phyloP scores from a whole-genome alignment of 1,140 invertebrate species.

The Spodoptera litura region DNA sequence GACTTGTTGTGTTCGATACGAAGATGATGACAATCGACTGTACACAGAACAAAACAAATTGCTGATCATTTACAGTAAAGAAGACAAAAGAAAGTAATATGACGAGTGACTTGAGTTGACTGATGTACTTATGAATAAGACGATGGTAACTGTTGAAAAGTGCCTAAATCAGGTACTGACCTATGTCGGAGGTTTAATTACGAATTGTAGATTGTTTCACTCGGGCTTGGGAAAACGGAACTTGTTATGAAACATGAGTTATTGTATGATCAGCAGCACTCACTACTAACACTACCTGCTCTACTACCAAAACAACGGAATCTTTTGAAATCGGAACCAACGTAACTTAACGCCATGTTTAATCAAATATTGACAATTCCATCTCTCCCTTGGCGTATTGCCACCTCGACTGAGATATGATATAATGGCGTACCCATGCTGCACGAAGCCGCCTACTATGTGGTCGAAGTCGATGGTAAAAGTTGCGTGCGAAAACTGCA shows the following conservation, averaged over 20 bases:
- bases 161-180: conserved; percentile 13
- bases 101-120: too few species aligned
- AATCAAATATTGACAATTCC: not conserved
- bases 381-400: not conserved
- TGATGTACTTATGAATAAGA: too few species aligned
- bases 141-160: conserved; percentile 3
- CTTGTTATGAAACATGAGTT: conserved; percentile 12
- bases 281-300: too few species aligned
- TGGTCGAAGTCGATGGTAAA: too few species aligned
- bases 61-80: too few species aligned
- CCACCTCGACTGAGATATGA: not conserved
- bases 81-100: too few species aligned
- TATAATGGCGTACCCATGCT: not conserved
- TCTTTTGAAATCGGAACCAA: not conserved
- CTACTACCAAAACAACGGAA: conserved; percentile 2
- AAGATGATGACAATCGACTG: too few species aligned
- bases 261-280: not conserved
- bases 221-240: conserved; percentile 11
- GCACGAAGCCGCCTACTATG: too few species aligned
- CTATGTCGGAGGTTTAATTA: conserved; percentile 17
- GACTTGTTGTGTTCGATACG: too few species aligned
- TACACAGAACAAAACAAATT: too few species aligned
- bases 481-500: too few species aligned
- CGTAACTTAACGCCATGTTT: not conserved
- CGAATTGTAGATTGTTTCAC: conserved; percentile 20